A percentile compares a stretch with the other conserved stretches of the same genome.
Evolutionary conservation across 2,888 invertebrate genomes (phyloP).

Genomic region (Netelia melanura): DNA sequence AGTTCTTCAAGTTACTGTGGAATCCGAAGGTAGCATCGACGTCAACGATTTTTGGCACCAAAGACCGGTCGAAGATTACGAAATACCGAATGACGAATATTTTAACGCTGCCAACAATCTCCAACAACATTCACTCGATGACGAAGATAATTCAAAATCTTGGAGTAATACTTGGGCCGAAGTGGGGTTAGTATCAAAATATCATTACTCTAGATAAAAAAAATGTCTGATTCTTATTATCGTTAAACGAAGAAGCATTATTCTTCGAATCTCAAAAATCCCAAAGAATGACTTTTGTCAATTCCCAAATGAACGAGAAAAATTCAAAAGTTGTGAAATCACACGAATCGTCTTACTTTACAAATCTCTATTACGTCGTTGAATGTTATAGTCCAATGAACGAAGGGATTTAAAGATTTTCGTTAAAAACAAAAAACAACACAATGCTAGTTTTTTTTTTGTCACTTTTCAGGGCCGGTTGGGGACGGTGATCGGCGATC

Average conservation of each 20-base stretch:
- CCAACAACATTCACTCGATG: constrained; percentile 23
- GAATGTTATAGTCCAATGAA: no score
- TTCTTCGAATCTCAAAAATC: no score
- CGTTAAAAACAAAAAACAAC: not conserved
- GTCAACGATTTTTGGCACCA: constrained; percentile 70
- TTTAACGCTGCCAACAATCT: constrained; percentile 43
- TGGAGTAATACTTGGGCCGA: constrained; percentile 70
- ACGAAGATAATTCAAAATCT: constrained; percentile 41
- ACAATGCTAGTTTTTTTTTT: not conserved
- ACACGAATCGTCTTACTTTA: no score
- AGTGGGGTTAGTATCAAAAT: constrained; percentile 70
- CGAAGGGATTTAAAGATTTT: no score
- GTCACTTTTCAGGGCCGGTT: constrained; percentile 71
- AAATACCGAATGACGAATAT: not conserved
- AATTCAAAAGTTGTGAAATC: no score
- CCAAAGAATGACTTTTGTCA: no score
- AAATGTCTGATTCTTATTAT: no score
- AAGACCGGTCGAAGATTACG: constrained; percentile 71
- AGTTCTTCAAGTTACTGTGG: not conserved
- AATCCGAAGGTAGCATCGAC: constrained; percentile 57
- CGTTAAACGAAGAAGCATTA: no score
- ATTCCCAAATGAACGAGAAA: no score
- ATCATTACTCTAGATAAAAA: no score
- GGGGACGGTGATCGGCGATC: constrained; percentile 73
- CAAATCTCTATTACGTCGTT: no score